Evolutionary conservation across 2,888 invertebrate genomes (phyloP).

Genomic region (Drosophila lacicola): DNA sequence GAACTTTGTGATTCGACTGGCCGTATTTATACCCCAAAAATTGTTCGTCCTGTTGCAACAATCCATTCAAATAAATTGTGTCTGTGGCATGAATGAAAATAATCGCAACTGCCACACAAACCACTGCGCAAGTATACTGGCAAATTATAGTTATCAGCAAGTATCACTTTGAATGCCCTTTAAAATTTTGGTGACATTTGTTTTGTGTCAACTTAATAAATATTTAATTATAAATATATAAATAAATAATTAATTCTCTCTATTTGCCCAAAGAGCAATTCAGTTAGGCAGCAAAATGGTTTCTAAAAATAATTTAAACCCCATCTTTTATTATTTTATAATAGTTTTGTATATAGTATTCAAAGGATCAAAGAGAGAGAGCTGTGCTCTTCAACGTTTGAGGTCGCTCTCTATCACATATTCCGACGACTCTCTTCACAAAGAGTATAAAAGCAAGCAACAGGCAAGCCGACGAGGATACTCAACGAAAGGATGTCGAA

Average conservation of each 20-base stretch:
- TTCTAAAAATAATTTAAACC: background rate
- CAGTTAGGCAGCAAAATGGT: background rate
- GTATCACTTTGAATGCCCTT: constrained; percentile 14
- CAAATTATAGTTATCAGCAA: accelerated
- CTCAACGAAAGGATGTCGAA: constrained; percentile 16
- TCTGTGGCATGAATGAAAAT: constrained; percentile 15
- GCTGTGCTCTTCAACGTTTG: background rate
- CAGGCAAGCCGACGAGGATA: constrained; percentile 26
- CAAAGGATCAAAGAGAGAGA: background rate
- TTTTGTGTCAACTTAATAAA: background rate
- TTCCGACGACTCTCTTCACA: background rate
- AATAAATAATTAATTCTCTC: too few species aligned
- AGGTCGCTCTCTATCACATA: too few species aligned
- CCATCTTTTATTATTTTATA: background rate
- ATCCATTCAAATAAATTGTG: constrained; percentile 29
- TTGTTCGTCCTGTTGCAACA: constrained; percentile 14
- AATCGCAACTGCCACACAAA: constrained; percentile 10
- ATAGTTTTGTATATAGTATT: background rate
- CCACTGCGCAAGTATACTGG: background rate
- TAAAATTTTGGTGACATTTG: background rate
- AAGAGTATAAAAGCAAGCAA: constrained; percentile 15
- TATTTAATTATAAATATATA: background rate
- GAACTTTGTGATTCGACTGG: constrained; percentile 7
- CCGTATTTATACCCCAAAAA: constrained; percentile 65
- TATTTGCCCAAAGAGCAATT: too few species aligned